Evolutionary conservation across 2,888 invertebrate species (phyloP).

Genomic region (Syrista parreyssii): DNA sequence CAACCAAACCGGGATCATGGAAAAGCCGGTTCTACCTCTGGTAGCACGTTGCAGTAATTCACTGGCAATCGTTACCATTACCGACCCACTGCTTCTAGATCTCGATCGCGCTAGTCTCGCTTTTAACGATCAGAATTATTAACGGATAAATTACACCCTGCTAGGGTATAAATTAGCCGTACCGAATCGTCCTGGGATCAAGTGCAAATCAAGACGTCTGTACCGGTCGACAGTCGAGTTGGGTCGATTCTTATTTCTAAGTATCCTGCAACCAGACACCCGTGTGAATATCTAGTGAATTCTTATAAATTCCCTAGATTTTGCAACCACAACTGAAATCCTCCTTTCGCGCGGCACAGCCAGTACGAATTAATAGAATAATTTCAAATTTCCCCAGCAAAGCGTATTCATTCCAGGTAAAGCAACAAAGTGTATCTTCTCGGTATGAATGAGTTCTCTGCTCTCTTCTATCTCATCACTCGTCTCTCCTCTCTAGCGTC

Average conservation of each 20-base stretch:
- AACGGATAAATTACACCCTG: not conserved
- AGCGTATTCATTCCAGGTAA: not conserved
- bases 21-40: not conserved
- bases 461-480: not conserved
- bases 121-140: not conserved
- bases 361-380: not conserved
- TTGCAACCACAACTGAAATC: not conserved
- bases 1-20: not conserved
- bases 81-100: not conserved
- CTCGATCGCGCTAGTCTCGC: not conserved
- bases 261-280: not conserved
- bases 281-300: not conserved
- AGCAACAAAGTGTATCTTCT: not conserved
- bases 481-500: not conserved
- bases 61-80: not conserved
- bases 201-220: not conserved
- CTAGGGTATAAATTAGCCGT: not conserved
- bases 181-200: not conserved
- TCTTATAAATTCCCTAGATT: not conserved
- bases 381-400: not conserved
- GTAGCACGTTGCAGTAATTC: not conserved
- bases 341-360: not conserved
- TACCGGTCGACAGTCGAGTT: not conserved
- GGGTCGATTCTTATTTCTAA: not conserved
- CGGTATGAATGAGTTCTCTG: conserved; percentile 32